Percentiles rank a stretch among this genome's conserved stretches.
phyloP scores from a whole-genome alignment of 2,797 vertebrate species.

The Mus minutoides region DNA sequence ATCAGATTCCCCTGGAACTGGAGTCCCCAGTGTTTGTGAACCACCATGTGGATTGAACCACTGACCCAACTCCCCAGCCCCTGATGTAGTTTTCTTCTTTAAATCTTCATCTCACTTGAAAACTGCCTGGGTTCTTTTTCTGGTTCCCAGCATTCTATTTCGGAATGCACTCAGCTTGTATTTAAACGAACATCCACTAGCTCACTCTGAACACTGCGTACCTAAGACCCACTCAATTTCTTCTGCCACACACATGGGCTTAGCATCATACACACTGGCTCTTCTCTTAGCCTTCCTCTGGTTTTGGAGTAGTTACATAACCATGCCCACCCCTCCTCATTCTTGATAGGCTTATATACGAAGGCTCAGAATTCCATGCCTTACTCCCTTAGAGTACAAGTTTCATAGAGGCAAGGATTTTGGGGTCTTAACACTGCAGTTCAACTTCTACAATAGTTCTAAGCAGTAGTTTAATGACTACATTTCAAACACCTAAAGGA shows the following conservation, averaged over 20 bases:
- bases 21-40: neutral
- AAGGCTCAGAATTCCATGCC: neutral
- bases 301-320: neutral
- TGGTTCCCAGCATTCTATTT: neutral
- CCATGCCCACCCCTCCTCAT: neutral
- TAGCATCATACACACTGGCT: neutral
- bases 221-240: neutral
- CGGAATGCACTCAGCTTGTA: neutral
- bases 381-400: neutral
- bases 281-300: neutral
- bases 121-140: neutral
- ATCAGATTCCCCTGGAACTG: neutral
- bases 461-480: constrained; percentile 5
- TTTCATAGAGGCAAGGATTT: neutral
- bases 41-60: too few species aligned
- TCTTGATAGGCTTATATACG: neutral
- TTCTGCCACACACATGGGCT: neutral
- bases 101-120: neutral
- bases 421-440: neutral
- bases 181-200: neutral
- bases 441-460: neutral
- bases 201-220: neutral
- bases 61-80: neutral
- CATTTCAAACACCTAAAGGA: neutral
- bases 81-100: neutral